Conservation (phyloP, 2,888 invertebrate genomes). For the Pherbina coryleti region DNA sequence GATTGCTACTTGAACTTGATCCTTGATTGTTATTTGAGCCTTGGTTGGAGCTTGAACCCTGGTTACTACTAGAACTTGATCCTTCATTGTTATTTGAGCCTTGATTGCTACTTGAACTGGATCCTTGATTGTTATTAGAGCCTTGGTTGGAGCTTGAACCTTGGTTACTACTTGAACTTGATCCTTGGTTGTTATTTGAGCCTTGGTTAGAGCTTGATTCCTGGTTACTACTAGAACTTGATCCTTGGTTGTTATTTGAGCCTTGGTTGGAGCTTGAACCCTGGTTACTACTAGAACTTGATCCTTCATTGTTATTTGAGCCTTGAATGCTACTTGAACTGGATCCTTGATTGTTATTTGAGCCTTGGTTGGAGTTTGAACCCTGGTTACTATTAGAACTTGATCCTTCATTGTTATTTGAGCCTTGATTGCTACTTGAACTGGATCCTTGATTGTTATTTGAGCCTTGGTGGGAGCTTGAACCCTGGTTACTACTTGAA, state of each 20-base stretch:
- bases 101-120: too few species aligned
- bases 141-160: too few species aligned
- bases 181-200: conserved; percentile 34
- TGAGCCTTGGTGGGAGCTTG: background rate
- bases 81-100: too few species aligned
- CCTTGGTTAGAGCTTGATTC: conserved; percentile 29
- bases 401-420: too few species aligned
- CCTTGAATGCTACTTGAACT: conserved; percentile 30
- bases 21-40: background rate
- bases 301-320: conserved; percentile 30
- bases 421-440: conserved; percentile 50
- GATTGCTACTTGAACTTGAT: background rate
- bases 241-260: conserved; percentile 24
- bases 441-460: conserved; percentile 46
- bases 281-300: conserved; percentile 37
- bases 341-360: too few species aligned
- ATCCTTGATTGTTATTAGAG: too few species aligned
- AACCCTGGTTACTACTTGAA: conserved; percentile 1
- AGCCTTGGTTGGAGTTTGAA: too few species aligned
- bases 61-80: too few species aligned
- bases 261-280: conserved; percentile 29
- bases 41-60: too few species aligned
- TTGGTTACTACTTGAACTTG: conserved; percentile 50
- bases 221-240: conserved; percentile 25
- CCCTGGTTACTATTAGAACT: too few species aligned